Evolutionary conservation across 2,888 invertebrate species (phyloP).

Genomic region (Athripsodes cinereus): DNA sequence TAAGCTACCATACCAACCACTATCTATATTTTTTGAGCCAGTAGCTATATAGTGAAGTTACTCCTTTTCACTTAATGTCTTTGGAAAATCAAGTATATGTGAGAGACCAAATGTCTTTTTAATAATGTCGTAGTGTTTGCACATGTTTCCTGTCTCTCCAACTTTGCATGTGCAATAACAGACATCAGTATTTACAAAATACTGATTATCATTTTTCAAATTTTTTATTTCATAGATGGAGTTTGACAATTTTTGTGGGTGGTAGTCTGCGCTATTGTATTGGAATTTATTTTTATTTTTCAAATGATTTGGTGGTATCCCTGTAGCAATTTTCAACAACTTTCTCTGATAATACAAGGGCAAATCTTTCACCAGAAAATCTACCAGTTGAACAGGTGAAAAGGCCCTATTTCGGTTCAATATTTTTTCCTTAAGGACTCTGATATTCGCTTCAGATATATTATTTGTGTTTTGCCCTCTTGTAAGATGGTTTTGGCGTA

Average conservation of each 20-base stretch:
- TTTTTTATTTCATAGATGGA: background rate
- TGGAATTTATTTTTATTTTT: background rate
- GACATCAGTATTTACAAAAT: background rate
- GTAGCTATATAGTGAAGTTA: background rate
- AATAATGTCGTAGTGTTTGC: background rate
- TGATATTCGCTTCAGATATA: background rate
- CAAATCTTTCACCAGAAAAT: background rate
- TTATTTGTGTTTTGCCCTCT: background rate
- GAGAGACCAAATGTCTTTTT: background rate
- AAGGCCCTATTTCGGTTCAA: background rate
- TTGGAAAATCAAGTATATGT: background rate
- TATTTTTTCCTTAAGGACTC: background rate
- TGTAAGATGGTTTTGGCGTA: background rate
- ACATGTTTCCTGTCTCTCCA: background rate
- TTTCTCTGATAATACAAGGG: background rate
- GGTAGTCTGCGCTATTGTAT: background rate
- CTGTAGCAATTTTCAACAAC: background rate
- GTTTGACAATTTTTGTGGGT: background rate
- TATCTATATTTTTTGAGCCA: background rate
- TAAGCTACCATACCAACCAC: too few relatives aligned
- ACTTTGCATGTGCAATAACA: too few relatives aligned
- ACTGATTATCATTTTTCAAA: background rate
- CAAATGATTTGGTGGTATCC: background rate
- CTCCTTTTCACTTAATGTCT: background rate
- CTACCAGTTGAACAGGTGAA: background rate